phyloP scores from a whole-genome alignment of 2,888 invertebrate species.

The Mesochorus sp. region DNA sequence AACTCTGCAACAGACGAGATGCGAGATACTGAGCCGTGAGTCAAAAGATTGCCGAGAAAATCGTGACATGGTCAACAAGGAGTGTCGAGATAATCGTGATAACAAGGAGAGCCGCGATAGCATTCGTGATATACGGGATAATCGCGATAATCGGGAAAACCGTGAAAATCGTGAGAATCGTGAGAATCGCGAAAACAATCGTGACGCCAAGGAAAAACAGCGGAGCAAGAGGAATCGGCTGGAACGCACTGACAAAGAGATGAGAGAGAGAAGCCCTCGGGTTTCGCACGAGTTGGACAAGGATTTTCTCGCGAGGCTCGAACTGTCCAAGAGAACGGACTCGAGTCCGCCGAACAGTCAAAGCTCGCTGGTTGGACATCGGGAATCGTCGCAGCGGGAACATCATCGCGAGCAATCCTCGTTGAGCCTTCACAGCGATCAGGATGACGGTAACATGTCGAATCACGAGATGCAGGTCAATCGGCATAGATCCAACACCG shows the following conservation, averaged over 20 bases:
- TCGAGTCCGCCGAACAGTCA: constrained; percentile 72
- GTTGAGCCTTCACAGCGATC: constrained; percentile 75
- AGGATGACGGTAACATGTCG: constrained; percentile 77
- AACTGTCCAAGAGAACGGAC: constrained; percentile 75
- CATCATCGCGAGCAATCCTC: constrained; percentile 71
- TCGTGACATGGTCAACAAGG: no score
- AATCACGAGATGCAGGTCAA: constrained; percentile 77
- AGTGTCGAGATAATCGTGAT: no score
- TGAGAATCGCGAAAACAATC: constrained; percentile 79
- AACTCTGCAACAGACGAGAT: constrained; percentile 57
- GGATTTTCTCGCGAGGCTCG: constrained; percentile 77
- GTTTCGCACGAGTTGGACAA: constrained; percentile 79
- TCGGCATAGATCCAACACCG: constrained; percentile 79
- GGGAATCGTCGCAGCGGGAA: constrained; percentile 69
- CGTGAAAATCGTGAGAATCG: constrained; percentile 66
- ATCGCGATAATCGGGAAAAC: constrained; percentile 60
- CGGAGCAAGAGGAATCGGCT: constrained; percentile 73
- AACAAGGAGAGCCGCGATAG: constrained; percentile 31
- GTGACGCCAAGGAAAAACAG: constrained; percentile 77
- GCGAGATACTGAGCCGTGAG: constrained; percentile 28
- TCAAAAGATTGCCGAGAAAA: constrained; percentile 14
- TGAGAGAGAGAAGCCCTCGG: constrained; percentile 78
- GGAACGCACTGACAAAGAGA: constrained; percentile 72
- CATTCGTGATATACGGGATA: constrained; percentile 48
- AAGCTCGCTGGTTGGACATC: constrained; percentile 67